phyloP scores from a whole-genome alignment of 2,888 invertebrate genomes.

The Pollenia amentaria region DNA sequence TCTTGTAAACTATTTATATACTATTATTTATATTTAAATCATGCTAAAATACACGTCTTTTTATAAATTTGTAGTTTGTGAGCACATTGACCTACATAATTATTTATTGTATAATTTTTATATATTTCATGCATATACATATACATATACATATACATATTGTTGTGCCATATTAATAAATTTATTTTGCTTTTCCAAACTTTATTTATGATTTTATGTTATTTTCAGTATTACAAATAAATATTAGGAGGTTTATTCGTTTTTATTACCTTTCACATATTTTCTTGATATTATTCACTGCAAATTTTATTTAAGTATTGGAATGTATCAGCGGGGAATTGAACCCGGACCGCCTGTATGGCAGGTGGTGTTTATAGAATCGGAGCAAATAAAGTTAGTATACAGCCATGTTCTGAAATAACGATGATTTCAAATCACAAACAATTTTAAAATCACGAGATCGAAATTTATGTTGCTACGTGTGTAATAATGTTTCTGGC shows the following conservation, averaged over 20 bases:
- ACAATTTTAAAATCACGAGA: too few species aligned
- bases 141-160: too few species aligned
- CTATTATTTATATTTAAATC: not conserved
- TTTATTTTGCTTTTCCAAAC: not conserved
- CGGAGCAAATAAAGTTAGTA: too few species aligned
- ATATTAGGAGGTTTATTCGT: not conserved
- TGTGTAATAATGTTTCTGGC: too few species aligned
- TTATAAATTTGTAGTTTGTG: constrained; percentile 26
- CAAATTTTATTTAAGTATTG: too few species aligned
- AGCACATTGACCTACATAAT: constrained; percentile 21
- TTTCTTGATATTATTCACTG: too few species aligned
- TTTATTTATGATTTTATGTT: not conserved
- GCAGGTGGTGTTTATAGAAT: too few species aligned
- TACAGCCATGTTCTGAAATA: too few species aligned
- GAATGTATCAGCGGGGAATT: too few species aligned
- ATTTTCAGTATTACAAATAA: not conserved
- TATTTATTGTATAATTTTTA: not conserved
- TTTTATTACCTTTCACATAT: not conserved
- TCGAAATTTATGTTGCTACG: too few species aligned
- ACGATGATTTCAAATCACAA: too few species aligned
- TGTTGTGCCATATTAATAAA: not conserved
- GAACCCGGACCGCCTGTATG: too few species aligned
- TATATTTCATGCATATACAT: not conserved
- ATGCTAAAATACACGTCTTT: not conserved
- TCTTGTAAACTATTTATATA: not conserved